Conservation (phyloP, 2,113 vertebrate genomes). For the Pteruthius melanotis region DNA sequence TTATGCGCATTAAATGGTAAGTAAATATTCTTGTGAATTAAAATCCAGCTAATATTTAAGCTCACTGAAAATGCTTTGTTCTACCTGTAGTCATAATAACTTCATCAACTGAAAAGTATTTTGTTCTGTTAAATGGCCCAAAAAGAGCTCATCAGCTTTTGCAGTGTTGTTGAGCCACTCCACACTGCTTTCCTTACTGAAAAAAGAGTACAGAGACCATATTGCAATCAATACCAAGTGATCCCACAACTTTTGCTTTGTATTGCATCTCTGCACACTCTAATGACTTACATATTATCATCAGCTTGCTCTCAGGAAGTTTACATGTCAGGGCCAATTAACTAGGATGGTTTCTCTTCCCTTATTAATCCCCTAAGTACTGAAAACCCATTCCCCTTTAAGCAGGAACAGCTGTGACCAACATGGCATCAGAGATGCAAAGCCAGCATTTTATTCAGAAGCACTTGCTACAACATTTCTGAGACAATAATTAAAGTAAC, state of each 20-base stretch:
- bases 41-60: not conserved
- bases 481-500: not conserved
- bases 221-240: not conserved
- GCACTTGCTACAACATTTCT: not conserved
- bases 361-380: constrained; percentile 42
- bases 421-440: not conserved
- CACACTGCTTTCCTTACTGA: not conserved
- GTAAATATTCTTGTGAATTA: not conserved
- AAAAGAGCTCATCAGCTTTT: not conserved
- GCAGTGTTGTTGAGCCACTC: not conserved
- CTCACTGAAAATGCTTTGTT: not conserved
- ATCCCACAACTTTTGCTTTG: not conserved
- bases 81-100: not conserved
- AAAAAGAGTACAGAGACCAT: not conserved
- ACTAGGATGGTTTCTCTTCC: constrained; percentile 28
- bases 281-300: not conserved
- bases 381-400: not conserved
- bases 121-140: not conserved
- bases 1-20: not conserved
- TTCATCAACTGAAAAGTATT: not conserved
- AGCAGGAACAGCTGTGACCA: constrained; percentile 30
- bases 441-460: not conserved
- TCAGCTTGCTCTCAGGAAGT: constrained; percentile 33
- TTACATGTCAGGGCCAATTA: constrained; percentile 50
- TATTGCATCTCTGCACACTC: not conserved